Conservation (phyloP, 2,888 invertebrate genomes). For the Vanessa cardui region DNA sequence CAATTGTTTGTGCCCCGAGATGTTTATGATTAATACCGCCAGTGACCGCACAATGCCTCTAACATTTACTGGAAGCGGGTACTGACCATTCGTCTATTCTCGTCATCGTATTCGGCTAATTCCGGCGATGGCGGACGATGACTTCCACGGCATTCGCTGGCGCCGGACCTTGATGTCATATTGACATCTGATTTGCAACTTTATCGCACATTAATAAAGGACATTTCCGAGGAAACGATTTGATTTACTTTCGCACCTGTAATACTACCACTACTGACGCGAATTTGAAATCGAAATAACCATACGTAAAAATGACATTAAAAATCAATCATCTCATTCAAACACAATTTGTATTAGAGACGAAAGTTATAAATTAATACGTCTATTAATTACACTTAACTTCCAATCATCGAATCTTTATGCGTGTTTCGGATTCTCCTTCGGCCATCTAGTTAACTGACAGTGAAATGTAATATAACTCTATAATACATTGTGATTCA, state of each 20-base stretch:
- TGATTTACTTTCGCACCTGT: constrained; percentile 1
- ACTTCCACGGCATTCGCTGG: constrained; percentile 71
- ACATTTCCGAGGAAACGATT: constrained; percentile 7
- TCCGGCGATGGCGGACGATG: constrained; percentile 77
- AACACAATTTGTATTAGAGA: background rate
- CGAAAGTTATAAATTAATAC: background rate
- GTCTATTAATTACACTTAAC: no score
- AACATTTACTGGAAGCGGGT: constrained; percentile 57
- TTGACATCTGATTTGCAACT: constrained; percentile 27
- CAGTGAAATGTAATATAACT: background rate
- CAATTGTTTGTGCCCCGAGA: constrained; percentile 15
- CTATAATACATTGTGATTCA: background rate
- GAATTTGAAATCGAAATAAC: background rate
- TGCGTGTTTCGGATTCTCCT: no score
- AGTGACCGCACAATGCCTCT: constrained; percentile 49
- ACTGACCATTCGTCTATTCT: constrained; percentile 77
- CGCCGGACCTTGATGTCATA: constrained; percentile 67
- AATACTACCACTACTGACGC: background rate
- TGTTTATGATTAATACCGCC: constrained; percentile 11
- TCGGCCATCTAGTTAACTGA: background rate
- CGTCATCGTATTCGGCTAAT: constrained; percentile 72
- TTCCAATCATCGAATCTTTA: no score
- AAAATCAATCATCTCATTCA: background rate
- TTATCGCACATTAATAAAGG: constrained; percentile 13
- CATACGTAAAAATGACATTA: background rate